Evolutionary conservation across 2,797 vertebrate species (phyloP).

Genomic region (Schizopygopsis malacanthus): DNA sequence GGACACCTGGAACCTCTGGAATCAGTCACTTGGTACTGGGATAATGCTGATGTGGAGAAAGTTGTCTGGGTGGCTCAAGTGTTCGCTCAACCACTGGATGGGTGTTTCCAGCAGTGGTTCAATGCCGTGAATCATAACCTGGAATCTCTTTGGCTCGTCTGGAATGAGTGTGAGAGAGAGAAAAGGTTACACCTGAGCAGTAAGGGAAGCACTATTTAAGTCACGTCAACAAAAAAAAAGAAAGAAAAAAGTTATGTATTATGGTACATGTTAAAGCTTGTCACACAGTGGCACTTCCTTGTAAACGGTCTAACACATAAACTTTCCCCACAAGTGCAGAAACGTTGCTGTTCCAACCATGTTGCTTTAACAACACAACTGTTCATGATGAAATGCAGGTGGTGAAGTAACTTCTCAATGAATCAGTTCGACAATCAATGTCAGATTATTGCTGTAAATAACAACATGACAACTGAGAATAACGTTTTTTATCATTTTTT

Average conservation of each 20-base stretch:
- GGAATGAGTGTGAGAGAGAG: constrained; percentile 63
- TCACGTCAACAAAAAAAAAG: not conserved
- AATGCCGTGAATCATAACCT: constrained; percentile 96
- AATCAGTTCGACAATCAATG: not conserved
- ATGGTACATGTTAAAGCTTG: not conserved
- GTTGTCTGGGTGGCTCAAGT: constrained; percentile 99
- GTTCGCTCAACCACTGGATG: constrained; percentile 97
- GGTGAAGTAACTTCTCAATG: not conserved
- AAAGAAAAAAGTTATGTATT: not conserved
- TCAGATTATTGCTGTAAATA: not conserved
- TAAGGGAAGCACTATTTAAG: not conserved
- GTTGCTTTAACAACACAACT: not conserved
- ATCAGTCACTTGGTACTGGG: constrained; percentile 88
- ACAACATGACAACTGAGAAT: not conserved
- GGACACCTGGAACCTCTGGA: not conserved
- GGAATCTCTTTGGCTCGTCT: constrained; percentile 91
- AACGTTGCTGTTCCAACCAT: not conserved
- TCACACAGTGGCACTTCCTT: not conserved
- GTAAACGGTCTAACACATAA: not conserved
- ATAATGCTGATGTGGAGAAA: constrained; percentile 96
- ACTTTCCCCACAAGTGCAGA: not conserved
- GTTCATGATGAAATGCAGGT: not conserved
- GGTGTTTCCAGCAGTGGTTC: constrained; percentile 97
- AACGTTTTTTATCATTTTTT: not conserved
- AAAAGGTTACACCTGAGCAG: not conserved